Conservation (phyloP, 1,140 invertebrate genomes). For the Trypoxylus dichotomus region DNA sequence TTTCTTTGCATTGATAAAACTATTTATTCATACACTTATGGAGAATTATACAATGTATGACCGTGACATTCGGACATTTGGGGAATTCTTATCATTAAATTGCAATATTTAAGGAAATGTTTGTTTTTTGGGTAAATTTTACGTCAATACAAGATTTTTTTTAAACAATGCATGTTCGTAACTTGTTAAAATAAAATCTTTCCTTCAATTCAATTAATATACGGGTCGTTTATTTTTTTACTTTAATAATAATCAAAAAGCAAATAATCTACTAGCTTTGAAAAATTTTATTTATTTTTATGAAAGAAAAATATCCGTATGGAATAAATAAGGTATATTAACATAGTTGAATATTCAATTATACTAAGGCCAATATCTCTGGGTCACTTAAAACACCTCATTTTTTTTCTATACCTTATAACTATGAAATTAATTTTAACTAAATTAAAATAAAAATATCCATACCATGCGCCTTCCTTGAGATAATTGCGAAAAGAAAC, state of each 20-base stretch:
- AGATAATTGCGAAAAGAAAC: background rate
- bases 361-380: background rate
- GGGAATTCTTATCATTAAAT: background rate
- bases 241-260: too few species aligned
- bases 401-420: background rate
- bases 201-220: too few species aligned
- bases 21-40: background rate
- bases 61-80: background rate
- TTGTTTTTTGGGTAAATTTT: background rate
- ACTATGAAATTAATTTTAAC: background rate
- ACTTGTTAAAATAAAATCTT: too few species aligned
- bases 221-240: too few species aligned
- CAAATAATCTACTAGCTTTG: too few species aligned
- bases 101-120: background rate
- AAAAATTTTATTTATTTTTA: background rate
- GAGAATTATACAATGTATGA: background rate
- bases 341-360: constrained; percentile 29
- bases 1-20: constrained; percentile 8
- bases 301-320: background rate
- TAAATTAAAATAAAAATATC: background rate
- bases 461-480: constrained; percentile 1
- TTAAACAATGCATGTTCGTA: background rate
- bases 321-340: constrained; percentile 8
- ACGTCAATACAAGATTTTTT: background rate
- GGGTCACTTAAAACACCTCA: constrained; percentile 7